Evolutionary conservation across 2,113 vertebrate genomes (phyloP).

Genomic region (Peromyscus maniculatus): DNA sequence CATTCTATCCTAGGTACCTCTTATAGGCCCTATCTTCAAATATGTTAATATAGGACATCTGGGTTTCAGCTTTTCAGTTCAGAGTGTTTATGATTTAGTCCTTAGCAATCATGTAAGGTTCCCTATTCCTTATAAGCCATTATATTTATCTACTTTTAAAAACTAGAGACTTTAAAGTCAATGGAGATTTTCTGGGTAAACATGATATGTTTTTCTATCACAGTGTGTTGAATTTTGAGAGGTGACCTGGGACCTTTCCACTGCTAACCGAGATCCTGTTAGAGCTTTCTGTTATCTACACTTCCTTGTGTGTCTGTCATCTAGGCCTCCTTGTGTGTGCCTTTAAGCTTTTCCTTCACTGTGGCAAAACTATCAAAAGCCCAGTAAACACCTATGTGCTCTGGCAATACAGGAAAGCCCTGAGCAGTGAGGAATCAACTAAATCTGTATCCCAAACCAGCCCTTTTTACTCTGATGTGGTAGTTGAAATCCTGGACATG

Average conservation of each 20-base stretch:
- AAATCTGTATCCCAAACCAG: neutral
- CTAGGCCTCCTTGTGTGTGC: neutral
- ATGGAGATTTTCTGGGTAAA: neutral
- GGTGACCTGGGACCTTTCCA: neutral
- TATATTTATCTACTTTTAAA: neutral
- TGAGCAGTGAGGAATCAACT: neutral
- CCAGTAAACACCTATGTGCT: neutral
- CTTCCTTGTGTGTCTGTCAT: neutral
- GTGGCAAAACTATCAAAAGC: neutral
- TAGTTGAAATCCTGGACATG: neutral
- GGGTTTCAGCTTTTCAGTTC: neutral
- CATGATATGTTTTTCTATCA: neutral
- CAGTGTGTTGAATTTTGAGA: neutral
- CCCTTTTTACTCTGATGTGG: neutral
- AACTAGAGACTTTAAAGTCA: neutral
- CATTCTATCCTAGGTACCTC: neutral
- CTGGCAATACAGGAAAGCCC: neutral
- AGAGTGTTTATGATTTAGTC: neutral
- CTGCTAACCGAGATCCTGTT: neutral
- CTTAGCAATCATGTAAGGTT: fast-evolving
- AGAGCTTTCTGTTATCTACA: neutral
- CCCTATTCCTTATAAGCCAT: neutral
- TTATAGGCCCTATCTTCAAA: neutral
- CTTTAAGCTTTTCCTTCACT: neutral
- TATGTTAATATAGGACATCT: neutral